A percentile compares a stretch with the other conserved stretches of the same genome.
Evolutionary conservation across 2,113 vertebrate genomes (phyloP).

Genomic region (Poicephalus gulielmi): DNA sequence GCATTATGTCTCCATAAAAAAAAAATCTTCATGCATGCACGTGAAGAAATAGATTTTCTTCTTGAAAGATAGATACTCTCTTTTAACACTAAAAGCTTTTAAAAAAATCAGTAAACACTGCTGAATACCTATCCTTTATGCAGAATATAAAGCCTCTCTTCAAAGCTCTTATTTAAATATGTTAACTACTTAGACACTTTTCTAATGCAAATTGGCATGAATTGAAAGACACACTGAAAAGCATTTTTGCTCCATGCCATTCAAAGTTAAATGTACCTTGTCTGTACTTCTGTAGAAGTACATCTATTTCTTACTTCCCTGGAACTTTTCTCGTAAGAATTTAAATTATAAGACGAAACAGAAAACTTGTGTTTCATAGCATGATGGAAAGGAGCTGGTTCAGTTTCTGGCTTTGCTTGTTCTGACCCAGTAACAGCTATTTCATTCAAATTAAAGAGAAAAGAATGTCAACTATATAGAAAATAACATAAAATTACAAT

Average conservation of each 20-base stretch:
- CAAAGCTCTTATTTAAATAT: constrained; percentile 53
- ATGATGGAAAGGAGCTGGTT: background rate
- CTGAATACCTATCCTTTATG: constrained; percentile 32
- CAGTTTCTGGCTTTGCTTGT: background rate
- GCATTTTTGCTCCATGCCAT: constrained; percentile 24
- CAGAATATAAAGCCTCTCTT: constrained; percentile 28
- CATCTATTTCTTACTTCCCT: background rate
- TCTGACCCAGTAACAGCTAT: background rate
- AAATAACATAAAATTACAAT: background rate
- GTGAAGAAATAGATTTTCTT: constrained; percentile 5
- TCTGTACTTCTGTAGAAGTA: constrained; percentile 34
- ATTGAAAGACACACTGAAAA: constrained; percentile 41
- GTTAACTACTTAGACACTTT: constrained; percentile 49
- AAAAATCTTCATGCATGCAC: background rate
- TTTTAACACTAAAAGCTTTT: constrained; percentile 9
- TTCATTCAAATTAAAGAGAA: constrained; percentile 2
- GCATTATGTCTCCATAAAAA: background rate
- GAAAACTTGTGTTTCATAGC: background rate
- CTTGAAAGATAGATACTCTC: background rate
- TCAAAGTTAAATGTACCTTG: constrained; percentile 51
- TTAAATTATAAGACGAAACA: constrained; percentile 32
- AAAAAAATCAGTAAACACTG: constrained; percentile 10
- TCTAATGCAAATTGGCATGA: constrained; percentile 45
- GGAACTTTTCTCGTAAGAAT: constrained; percentile 18
- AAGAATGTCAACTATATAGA: background rate